Conservation (phyloP, 37 sponge, comb jelly and placozoan genomes). For the Theonella swinhoei region DNA sequence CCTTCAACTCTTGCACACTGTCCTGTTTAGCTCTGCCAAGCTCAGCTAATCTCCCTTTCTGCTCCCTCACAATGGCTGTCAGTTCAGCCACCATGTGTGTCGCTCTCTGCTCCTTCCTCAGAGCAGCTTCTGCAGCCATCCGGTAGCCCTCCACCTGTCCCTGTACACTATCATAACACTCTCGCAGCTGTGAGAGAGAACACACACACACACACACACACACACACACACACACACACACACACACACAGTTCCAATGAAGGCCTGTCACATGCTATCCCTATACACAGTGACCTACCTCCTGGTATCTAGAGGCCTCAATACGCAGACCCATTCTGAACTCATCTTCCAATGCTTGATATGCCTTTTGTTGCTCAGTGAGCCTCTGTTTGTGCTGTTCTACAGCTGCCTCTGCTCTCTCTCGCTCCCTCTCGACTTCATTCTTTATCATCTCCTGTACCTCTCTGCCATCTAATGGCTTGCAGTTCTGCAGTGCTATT, state of each 20-base stretch:
- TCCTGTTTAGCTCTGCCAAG: slow-evolving; percentile 60
- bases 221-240: too few relatives aligned
- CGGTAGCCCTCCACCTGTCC: slow-evolving; percentile 48
- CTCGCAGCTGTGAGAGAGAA: not conserved
- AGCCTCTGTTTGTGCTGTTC: slow-evolving; percentile 46
- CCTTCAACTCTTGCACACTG: slow-evolving; percentile 27
- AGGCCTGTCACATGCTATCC: too few relatives aligned
- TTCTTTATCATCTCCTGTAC: slow-evolving; percentile 39
- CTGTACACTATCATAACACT: not conserved
- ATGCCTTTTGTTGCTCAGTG: slow-evolving; percentile 61
- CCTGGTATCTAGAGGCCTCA: slow-evolving; percentile 74
- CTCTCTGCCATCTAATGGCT: slow-evolving; percentile 34
- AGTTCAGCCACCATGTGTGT: slow-evolving; percentile 66
- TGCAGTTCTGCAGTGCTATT: slow-evolving; percentile 41
- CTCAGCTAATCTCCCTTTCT: slow-evolving; percentile 68
- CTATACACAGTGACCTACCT: too few relatives aligned
- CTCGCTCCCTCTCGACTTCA: slow-evolving; percentile 60
- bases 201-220: too few relatives aligned
- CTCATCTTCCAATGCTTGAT: slow-evolving; percentile 79
- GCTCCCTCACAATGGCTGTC: slow-evolving; percentile 87
- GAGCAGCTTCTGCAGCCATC: slow-evolving; percentile 41
- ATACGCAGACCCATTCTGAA: slow-evolving; percentile 81
- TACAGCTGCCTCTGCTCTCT: slow-evolving; percentile 5
- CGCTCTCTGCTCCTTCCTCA: slow-evolving; percentile 74
- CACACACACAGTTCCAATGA: too few relatives aligned